Percentiles rank a stretch among this genome's conserved stretches.
Conservation (phyloP, 2,888 invertebrate genomes). For the Diaprepes abbreviatus region DNA sequence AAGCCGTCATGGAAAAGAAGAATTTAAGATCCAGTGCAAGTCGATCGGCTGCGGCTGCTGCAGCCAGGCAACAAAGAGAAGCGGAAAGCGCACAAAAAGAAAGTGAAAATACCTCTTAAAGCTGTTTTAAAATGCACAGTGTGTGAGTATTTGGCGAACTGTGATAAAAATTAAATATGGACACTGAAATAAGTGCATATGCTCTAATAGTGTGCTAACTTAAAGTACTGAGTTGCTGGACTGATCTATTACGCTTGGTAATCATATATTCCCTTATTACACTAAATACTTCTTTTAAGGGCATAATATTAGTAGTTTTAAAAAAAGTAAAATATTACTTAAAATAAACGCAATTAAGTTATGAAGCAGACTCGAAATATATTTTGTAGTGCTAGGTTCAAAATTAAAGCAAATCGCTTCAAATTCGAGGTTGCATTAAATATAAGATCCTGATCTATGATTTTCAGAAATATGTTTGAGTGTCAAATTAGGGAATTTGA, state of each 20-base stretch:
- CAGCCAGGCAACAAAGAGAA: conserved; percentile 68
- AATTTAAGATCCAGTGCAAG: conserved; percentile 82
- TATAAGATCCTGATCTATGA: background rate
- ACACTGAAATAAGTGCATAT: conserved; percentile 30
- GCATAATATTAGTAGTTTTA: conserved; percentile 26
- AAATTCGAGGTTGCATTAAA: background rate
- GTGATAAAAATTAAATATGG: conserved; percentile 59
- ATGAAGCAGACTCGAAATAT: conserved; percentile 36
- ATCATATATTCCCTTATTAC: conserved; percentile 52
- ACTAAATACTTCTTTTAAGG: conserved; percentile 33
- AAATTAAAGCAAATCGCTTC: conserved; percentile 11
- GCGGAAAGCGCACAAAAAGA: conserved; percentile 65
- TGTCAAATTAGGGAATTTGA: too few species aligned
- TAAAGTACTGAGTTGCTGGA: conserved; percentile 39
- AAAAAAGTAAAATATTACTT: conserved; percentile 23
- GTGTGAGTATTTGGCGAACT: conserved; percentile 64
- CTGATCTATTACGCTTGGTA: conserved; percentile 61
- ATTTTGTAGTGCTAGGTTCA: conserved; percentile 30
- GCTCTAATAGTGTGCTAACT: conserved; percentile 31
- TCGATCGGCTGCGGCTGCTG: conserved; percentile 73
- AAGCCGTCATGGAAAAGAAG: conserved; percentile 73
- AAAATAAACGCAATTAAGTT: conserved; percentile 22
- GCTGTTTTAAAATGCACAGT: conserved; percentile 30
- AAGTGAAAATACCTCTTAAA: conserved; percentile 60
- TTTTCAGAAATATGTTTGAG: too few species aligned